Evolutionary conservation across 2,113 vertebrate genomes (phyloP).

Genomic region (Rana temporaria): DNA sequence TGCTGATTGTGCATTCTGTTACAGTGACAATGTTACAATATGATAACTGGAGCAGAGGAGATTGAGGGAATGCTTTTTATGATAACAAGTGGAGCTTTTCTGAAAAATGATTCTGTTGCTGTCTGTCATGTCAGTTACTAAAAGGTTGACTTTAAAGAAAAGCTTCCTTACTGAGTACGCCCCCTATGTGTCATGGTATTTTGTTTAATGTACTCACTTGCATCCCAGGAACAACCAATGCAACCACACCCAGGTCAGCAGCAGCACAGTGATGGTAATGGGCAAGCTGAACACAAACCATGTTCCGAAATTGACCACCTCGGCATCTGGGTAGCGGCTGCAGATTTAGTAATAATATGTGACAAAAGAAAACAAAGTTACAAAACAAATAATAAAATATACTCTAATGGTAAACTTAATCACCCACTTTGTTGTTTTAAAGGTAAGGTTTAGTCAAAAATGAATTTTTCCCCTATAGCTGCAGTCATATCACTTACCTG

Average conservation of each 20-base stretch:
- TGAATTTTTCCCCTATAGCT: too few species aligned
- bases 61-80: too few species aligned
- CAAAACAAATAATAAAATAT: too few species aligned
- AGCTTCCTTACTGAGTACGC: not conserved
- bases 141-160: not conserved
- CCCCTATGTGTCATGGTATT: not conserved
- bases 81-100: too few species aligned
- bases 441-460: too few species aligned
- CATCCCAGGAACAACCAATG: conserved; percentile 96
- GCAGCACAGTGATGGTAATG: conserved; percentile 92
- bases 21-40: not conserved
- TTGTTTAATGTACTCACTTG: conserved; percentile 84
- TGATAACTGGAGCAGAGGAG: too few species aligned
- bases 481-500: too few species aligned
- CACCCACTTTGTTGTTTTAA: too few species aligned
- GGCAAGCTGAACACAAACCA: conserved; percentile 99
- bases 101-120: too few species aligned
- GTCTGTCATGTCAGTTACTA: too few species aligned
- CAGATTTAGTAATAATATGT: conserved; percentile 47
- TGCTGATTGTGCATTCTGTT: too few species aligned
- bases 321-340: conserved; percentile 93
- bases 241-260: conserved; percentile 97
- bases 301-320: conserved; percentile 95
- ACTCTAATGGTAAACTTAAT: too few species aligned
- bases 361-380: not conserved